Evolutionary conservation across 2,797 vertebrate genomes (phyloP).

Genomic region (Sebastes jordani): DNA sequence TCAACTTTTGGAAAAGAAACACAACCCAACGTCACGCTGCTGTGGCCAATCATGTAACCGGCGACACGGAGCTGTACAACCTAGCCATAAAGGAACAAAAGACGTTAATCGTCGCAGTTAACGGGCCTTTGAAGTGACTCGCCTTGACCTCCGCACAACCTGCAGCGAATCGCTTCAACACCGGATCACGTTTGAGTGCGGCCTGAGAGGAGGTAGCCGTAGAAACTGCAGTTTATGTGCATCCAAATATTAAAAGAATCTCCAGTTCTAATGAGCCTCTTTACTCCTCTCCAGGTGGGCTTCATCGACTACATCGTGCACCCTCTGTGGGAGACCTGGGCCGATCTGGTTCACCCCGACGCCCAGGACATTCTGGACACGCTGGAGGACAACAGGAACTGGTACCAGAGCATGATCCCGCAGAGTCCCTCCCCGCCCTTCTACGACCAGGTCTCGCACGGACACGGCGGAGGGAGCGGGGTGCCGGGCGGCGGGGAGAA

Average conservation of each 20-base stretch:
- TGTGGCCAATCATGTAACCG: too few species aligned
- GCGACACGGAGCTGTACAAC: too few species aligned
- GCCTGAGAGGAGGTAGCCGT: too few species aligned
- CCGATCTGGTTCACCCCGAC: slow-evolving; percentile 96
- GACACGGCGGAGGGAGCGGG: slow-evolving; percentile 81
- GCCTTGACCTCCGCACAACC: too few species aligned
- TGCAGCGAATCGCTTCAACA: too few species aligned
- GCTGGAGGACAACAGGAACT: slow-evolving; percentile 98
- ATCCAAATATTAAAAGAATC: not conserved
- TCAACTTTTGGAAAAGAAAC: too few species aligned
- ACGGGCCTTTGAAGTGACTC: too few species aligned
- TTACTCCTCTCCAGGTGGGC: slow-evolving; percentile 85
- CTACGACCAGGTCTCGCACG: slow-evolving; percentile 90
- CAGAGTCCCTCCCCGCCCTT: slow-evolving; percentile 96
- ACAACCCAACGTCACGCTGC: too few species aligned
- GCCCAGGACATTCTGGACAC: slow-evolving; percentile 99
- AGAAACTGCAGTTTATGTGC: not conserved
- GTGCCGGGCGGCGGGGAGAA: slow-evolving; percentile 87
- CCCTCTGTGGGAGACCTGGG: slow-evolving; percentile 98
- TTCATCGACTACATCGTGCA: slow-evolving; percentile 99
- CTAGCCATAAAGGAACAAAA: too few species aligned
- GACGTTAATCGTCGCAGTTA: too few species aligned
- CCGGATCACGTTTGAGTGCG: too few species aligned
- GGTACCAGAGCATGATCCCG: slow-evolving; percentile 99
- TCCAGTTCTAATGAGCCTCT: not conserved